Conservation (phyloP, 2,888 invertebrate genomes). For the Gnatocerus cornutus region DNA sequence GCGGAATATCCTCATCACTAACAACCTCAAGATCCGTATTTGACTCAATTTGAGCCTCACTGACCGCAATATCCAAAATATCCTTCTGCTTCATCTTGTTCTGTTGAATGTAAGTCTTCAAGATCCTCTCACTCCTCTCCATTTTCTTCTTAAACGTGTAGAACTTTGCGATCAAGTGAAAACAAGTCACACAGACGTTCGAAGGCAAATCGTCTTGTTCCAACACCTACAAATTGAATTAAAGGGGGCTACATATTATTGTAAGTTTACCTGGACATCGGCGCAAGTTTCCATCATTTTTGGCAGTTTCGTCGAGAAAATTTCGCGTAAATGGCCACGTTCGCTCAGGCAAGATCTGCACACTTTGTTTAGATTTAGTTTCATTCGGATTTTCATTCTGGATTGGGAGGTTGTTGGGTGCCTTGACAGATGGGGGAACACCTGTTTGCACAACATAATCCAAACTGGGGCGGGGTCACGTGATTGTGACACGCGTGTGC, state of each 20-base stretch:
- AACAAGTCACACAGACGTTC: slow-evolving; percentile 69
- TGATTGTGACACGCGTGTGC: not conserved
- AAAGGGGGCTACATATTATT: not conserved
- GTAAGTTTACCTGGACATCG: slow-evolving; percentile 61
- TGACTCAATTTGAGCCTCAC: slow-evolving; percentile 61
- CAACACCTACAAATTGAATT: slow-evolving; percentile 61
- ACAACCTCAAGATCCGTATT: slow-evolving; percentile 22
- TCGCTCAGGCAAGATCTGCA: slow-evolving; percentile 66
- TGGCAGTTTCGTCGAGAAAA: slow-evolving; percentile 63
- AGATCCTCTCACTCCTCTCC: slow-evolving; percentile 65
- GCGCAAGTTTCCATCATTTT: slow-evolving; percentile 66
- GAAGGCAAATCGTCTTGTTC: slow-evolving; percentile 68
- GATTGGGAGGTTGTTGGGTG: not conserved
- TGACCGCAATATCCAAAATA: slow-evolving; percentile 63
- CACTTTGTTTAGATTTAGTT: slow-evolving; percentile 61
- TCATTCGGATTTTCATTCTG: slow-evolving; percentile 32
- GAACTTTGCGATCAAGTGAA: slow-evolving; percentile 68
- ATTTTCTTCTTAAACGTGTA: slow-evolving; percentile 69
- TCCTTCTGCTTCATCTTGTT: slow-evolving; percentile 55
- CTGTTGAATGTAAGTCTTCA: slow-evolving; percentile 62
- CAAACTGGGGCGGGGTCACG: not conserved
- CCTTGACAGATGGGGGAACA: not conserved
- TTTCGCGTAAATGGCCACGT: slow-evolving; percentile 61
- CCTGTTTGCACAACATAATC: slow-evolving; percentile 7
- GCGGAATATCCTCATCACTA: slow-evolving; percentile 56